phyloP scores from a whole-genome alignment of 2,797 vertebrate species.

The Ibycter americanus region DNA sequence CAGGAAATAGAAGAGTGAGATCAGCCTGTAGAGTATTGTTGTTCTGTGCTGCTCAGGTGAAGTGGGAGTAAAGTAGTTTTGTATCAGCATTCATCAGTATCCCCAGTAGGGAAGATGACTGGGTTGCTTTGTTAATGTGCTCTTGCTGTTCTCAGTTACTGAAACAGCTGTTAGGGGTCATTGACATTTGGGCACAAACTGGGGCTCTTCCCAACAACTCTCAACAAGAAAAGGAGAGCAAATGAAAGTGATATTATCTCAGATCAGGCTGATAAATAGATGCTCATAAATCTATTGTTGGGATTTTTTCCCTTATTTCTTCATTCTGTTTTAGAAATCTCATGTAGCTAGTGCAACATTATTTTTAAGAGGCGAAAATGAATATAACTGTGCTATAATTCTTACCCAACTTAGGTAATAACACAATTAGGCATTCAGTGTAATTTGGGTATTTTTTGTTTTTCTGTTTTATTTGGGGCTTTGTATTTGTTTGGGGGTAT shows the following conservation, averaged over 20 bases:
- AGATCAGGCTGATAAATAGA: neutral
- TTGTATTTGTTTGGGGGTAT: rapidly evolving
- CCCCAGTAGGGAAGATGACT: neutral
- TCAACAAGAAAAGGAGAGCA: neutral
- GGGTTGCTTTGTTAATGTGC: neutral
- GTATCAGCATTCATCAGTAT: neutral
- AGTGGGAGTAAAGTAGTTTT: neutral
- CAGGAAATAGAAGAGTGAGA: neutral
- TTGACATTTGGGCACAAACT: neutral
- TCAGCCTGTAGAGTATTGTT: neutral
- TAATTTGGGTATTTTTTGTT: neutral
- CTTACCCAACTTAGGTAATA: neutral
- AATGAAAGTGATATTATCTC: neutral
- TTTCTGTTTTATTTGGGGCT: too few relatives aligned
- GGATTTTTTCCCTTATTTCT: rapidly evolving
- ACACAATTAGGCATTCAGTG: neutral
- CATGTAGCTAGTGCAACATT: neutral
- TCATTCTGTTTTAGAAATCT: neutral
- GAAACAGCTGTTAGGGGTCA: neutral
- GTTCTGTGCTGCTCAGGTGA: neutral
- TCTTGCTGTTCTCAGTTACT: neutral
- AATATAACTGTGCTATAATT: neutral
- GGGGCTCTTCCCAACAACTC: neutral
- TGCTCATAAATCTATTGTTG: neutral
- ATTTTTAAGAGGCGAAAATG: neutral